These are phyloP conservation scores for Periophthalmus magnuspinnatus DNA, from an alignment of 2,797 vertebrate species.

Conservation along the genomic window DNA sequence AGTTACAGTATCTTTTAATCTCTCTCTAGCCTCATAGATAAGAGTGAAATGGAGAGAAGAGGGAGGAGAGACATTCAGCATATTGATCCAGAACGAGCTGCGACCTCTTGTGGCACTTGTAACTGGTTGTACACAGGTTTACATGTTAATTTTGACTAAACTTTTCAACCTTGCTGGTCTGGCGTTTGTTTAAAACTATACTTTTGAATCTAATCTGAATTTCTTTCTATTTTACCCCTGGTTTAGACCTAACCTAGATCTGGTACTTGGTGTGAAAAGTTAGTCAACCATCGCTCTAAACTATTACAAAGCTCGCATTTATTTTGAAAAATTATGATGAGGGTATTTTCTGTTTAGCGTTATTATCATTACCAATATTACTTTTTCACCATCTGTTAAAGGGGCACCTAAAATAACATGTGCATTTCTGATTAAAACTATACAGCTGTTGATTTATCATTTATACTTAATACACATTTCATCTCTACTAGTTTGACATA, in stretches of 20 bases:
- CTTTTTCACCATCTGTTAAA: background rate
- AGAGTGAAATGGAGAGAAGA: background rate
- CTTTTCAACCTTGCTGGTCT: background rate
- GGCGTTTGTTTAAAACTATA: background rate
- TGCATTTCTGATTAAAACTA: background rate
- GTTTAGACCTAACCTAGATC: background rate
- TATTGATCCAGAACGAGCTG: no score
- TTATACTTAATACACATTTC: slow-evolving; percentile 58
- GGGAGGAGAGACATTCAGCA: background rate
- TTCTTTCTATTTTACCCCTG: background rate
- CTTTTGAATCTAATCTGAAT: background rate
- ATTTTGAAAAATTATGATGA: no score
- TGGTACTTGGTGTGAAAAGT: background rate
- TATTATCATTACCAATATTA: background rate
- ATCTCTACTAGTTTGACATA: slow-evolving; percentile 58
- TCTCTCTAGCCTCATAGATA: background rate
- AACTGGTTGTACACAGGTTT: no score
- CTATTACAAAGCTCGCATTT: no score
- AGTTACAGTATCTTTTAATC: background rate
- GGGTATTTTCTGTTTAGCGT: no score
- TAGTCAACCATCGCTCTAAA: no score
- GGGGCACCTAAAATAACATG: background rate
- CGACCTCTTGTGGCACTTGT: no score
- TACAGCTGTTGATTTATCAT: slow-evolving; percentile 22
- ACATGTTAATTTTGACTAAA: background rate